A percentile compares a stretch with the other conserved stretches of the same genome.
These are phyloP conservation scores for Oncorhynchus mykiss DNA, from an alignment of 2,113 vertebrate genomes.

Conservation along the genomic window DNA sequence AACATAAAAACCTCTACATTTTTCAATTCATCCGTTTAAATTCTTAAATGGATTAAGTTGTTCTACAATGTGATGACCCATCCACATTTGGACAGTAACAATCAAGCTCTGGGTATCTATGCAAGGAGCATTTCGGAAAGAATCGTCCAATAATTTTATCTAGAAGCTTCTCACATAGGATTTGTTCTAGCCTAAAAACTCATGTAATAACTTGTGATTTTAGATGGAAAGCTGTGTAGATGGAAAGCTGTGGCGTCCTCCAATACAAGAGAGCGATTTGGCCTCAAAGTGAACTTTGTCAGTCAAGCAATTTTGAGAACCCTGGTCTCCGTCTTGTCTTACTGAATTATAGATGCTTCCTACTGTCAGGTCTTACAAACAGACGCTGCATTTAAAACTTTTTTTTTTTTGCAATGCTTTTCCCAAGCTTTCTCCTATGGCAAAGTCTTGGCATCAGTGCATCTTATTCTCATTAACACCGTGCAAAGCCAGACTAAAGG, in stretches of 20 bases:
- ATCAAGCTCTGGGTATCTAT: too few relatives aligned
- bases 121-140: too few relatives aligned
- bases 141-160: too few relatives aligned
- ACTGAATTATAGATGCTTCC: constrained; percentile 22
- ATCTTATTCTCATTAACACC: background rate
- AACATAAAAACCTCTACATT: too few relatives aligned
- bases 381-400: background rate
- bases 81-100: too few relatives aligned
- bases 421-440: background rate
- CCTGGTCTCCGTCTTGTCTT: background rate
- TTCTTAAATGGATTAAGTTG: too few relatives aligned
- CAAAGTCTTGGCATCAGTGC: background rate
- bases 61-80: too few relatives aligned
- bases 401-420: too few relatives aligned
- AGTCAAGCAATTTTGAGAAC: background rate
- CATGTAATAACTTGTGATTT: background rate
- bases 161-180: too few relatives aligned
- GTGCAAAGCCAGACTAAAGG: background rate
- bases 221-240: background rate
- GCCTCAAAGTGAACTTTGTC: background rate
- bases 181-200: background rate
- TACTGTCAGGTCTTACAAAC: background rate
- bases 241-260: background rate
- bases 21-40: too few relatives aligned
- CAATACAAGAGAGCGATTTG: background rate